Percentiles rank a stretch among this genome's conserved stretches.
Conservation (phyloP, 2,113 vertebrate species). For the Halcyon malimbica region DNA sequence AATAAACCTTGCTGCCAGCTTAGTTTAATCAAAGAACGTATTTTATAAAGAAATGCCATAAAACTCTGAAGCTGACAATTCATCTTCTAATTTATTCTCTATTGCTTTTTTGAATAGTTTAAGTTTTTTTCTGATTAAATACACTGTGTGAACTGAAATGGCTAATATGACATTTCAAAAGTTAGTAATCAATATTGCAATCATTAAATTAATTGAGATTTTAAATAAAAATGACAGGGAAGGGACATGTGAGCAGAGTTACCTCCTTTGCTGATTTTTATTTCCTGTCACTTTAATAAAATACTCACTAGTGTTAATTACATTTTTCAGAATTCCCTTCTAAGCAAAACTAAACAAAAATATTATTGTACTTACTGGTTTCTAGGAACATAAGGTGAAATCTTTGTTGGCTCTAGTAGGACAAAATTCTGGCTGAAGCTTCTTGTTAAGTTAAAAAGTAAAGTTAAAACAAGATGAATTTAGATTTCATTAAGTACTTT, state of each 20-base stretch:
- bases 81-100: slow-evolving; percentile 2
- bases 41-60: slow-evolving; percentile 26
- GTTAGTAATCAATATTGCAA: slow-evolving; percentile 37
- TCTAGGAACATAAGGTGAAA: background rate
- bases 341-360: background rate
- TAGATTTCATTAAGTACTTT: background rate
- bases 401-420: background rate
- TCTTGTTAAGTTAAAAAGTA: background rate
- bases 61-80: background rate
- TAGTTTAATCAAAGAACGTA: background rate
- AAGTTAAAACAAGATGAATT: background rate
- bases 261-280: slow-evolving; percentile 38
- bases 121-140: slow-evolving; percentile 15
- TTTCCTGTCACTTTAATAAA: slow-evolving; percentile 35
- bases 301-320: background rate
- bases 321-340: background rate
- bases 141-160: background rate
- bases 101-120: background rate
- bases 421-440: background rate
- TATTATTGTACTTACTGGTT: background rate
- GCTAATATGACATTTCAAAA: slow-evolving; percentile 37
- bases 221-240: slow-evolving; percentile 33
- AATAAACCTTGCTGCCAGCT: background rate
- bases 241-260: background rate
- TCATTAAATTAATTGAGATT: slow-evolving; percentile 31